Conservation (phyloP, 2,113 vertebrate genomes). For the Psophia crepitans region DNA sequence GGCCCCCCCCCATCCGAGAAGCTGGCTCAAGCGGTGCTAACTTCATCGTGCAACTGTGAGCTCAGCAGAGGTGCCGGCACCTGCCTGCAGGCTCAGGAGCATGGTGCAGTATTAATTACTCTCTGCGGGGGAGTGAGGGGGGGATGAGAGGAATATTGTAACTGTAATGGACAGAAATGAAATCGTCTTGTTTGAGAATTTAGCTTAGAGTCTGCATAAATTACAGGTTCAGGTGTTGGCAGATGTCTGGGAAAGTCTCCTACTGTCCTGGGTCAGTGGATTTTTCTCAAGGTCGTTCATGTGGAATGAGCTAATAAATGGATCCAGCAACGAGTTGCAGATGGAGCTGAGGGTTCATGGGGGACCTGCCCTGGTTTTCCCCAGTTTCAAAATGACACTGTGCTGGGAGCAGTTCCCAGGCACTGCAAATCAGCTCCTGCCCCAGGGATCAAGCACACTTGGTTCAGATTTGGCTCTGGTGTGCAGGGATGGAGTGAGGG, state of each 20-base stretch:
- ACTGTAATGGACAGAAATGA: slow-evolving; percentile 25
- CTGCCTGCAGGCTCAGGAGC: neutral
- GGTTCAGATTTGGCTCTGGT: neutral
- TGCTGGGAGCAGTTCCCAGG: neutral
- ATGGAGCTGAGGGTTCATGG: slow-evolving; percentile 39
- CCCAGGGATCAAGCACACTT: fast-evolving
- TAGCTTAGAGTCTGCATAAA: slow-evolving; percentile 12
- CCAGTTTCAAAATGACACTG: neutral
- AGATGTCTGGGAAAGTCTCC: slow-evolving; percentile 55
- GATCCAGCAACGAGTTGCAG: slow-evolving; percentile 13
- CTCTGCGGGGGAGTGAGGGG: neutral
- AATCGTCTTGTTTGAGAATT: slow-evolving; percentile 20
- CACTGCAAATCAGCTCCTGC: neutral
- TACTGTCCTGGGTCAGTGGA: slow-evolving; percentile 40
- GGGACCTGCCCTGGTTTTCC: slow-evolving; percentile 42
- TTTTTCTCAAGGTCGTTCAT: slow-evolving; percentile 45
- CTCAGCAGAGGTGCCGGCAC: slow-evolving; percentile 1
- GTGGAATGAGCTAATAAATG: slow-evolving; percentile 55
- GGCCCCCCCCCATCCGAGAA: neutral
- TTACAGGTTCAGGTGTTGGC: slow-evolving; percentile 49
- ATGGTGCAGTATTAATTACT: neutral
- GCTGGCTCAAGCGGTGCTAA: neutral
- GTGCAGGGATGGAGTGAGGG: neutral
- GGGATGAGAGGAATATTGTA: neutral
- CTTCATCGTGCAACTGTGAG: neutral